phyloP scores from a whole-genome alignment of 2,888 invertebrate species.

The Hirtodrosophila duncani region DNA sequence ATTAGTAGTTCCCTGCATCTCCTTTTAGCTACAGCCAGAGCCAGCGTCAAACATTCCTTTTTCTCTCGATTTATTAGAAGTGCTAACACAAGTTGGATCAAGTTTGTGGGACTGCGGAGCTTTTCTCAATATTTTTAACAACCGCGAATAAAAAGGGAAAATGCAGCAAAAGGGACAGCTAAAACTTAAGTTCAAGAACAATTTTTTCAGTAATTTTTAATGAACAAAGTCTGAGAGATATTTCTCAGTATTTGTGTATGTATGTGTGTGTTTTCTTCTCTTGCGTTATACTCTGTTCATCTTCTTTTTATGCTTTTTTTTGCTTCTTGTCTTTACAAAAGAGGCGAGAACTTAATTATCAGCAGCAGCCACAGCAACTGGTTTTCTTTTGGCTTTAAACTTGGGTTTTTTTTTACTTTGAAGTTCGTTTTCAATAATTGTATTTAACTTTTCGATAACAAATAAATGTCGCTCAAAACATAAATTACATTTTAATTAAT shows the following conservation, averaged over 20 bases:
- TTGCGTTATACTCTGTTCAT: background rate
- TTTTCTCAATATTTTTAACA: too few species aligned
- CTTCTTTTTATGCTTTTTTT: background rate
- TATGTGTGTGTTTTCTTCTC: background rate
- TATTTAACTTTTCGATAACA: conserved; percentile 2
- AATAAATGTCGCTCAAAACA: conserved; percentile 3
- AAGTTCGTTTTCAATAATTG: background rate
- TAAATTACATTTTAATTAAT: conserved; percentile 36
- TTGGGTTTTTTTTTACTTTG: background rate
- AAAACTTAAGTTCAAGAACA: conserved; percentile 23
- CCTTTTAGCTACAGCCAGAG: background rate
- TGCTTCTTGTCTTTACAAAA: too few species aligned
- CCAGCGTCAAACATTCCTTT: background rate
- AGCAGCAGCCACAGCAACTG: too few species aligned
- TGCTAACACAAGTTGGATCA: conserved; percentile 45
- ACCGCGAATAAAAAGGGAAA: too few species aligned
- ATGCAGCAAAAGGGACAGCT: conserved; percentile 2
- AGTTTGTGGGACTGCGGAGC: too few species aligned
- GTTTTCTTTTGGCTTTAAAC: conserved; percentile 3
- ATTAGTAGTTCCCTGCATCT: conserved; percentile 20
- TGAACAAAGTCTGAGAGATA: conserved; percentile 14
- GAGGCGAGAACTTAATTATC: too few species aligned
- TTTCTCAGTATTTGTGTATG: background rate
- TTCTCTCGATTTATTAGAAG: conserved; percentile 37
- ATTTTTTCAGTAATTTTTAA: conserved; percentile 23